A percentile compares a stretch with the other conserved stretches of the same genome.
Conservation (phyloP, 2,888 invertebrate species). For the Dilophus febrilis region DNA sequence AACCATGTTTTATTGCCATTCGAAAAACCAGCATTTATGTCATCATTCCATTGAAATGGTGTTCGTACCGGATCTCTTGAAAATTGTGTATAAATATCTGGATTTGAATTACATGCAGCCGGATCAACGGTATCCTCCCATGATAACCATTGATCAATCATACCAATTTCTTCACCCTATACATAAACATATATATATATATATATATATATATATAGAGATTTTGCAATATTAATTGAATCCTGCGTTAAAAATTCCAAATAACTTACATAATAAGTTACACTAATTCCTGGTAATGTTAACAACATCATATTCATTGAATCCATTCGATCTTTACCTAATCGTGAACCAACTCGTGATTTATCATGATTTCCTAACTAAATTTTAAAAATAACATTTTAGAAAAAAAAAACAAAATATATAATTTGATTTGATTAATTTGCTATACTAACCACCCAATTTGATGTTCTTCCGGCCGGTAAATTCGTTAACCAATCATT, state of each 20-base stretch:
- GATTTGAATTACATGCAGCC: constrained; percentile 33
- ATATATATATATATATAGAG: constrained; percentile 37
- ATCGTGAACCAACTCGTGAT: constrained; percentile 41
- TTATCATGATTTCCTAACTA: constrained; percentile 57
- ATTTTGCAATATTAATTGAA: constrained; percentile 52
- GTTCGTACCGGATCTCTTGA: constrained; percentile 41
- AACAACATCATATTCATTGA: constrained; percentile 39
- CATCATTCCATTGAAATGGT: constrained; percentile 43
- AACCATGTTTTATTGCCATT: constrained; percentile 24
- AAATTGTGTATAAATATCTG: constrained; percentile 23
- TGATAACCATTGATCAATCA: constrained; percentile 34
- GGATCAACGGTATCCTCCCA: constrained; percentile 38
- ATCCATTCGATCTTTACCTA: constrained; percentile 45
- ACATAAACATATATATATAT: no score
- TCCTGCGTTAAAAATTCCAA: constrained; percentile 18
- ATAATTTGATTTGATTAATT: not conserved
- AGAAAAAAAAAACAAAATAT: not conserved
- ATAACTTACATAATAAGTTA: constrained; percentile 34
- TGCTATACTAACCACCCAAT: constrained; percentile 44
- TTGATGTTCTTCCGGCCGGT: constrained; percentile 35
- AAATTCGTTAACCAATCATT: constrained; percentile 40
- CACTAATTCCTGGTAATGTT: constrained; percentile 38
- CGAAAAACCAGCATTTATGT: constrained; percentile 25
- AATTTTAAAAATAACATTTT: no score
- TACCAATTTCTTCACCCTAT: constrained; percentile 52